A percentile compares a stretch with the other conserved stretches of the same genome.
Conservation (phyloP, 2,113 vertebrate genomes). For the Panthera uncia region DNA sequence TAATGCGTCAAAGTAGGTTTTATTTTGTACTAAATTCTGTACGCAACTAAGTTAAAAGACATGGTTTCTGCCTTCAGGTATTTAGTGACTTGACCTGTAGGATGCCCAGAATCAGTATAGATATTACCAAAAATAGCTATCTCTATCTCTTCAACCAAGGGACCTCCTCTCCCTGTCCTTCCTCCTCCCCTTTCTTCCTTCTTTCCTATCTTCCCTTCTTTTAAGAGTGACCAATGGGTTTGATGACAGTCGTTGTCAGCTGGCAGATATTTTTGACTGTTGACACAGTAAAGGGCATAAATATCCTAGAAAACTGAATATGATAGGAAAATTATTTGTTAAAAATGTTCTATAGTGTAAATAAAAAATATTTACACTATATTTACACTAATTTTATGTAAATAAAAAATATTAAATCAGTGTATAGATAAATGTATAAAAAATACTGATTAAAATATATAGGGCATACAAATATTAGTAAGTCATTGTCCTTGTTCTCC, state of each 20-base stretch:
- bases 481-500: neutral
- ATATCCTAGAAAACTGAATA: neutral
- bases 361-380: neutral
- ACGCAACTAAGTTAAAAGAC: neutral
- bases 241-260: neutral
- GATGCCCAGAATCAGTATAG: neutral
- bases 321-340: neutral
- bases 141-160: neutral
- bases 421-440: neutral
- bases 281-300: neutral
- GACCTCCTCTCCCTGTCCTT: too few species aligned
- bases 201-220: neutral
- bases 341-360: neutral
- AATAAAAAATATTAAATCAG: neutral
- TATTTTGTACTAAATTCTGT: neutral
- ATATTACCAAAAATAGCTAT: neutral
- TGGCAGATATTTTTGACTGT: neutral
- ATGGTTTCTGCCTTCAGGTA: neutral
- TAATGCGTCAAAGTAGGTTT: neutral
- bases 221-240: neutral
- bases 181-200: neutral
- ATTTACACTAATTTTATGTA: neutral
- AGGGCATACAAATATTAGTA: neutral
- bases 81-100: neutral
- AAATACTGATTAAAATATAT: constrained; percentile 5